phyloP scores from a whole-genome alignment of 2,888 invertebrate species.

The Cheilosia urbana region DNA sequence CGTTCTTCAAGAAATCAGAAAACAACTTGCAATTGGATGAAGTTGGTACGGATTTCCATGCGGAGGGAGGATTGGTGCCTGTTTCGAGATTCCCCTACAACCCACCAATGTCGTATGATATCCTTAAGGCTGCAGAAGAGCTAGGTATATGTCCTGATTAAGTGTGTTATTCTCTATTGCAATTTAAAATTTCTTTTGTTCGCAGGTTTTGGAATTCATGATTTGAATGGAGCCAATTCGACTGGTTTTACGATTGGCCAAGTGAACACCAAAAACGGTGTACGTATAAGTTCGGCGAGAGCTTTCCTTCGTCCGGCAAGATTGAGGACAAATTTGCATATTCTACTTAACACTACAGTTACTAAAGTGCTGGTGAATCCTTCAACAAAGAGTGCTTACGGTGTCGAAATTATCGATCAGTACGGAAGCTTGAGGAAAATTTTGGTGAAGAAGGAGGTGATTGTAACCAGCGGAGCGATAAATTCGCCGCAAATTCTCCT shows the following conservation, averaged over 20 bases:
- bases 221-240: conserved; percentile 91
- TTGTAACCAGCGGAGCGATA: conserved; percentile 91
- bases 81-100: conserved; percentile 94
- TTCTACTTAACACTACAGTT: conserved; percentile 92
- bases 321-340: conserved; percentile 90
- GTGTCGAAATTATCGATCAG: conserved; percentile 87
- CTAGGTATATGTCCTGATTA: conserved; percentile 85
- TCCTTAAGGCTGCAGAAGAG: conserved; percentile 91
- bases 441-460: conserved; percentile 92
- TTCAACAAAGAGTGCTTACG: conserved; percentile 89
- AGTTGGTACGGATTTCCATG: conserved; percentile 91
- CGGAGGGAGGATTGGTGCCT: conserved; percentile 90
- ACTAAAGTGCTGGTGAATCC: conserved; percentile 90
- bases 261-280: conserved; percentile 93
- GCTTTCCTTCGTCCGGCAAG: conserved; percentile 93
- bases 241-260: conserved; percentile 95
- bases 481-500: conserved; percentile 97
- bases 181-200: conserved; percentile 78
- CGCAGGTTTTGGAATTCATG: conserved; percentile 91
- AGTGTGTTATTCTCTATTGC: background rate
- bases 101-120: conserved; percentile 90
- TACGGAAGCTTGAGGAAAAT: conserved; percentile 86
- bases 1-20: conserved; percentile 94
- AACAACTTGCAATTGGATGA: conserved; percentile 89
- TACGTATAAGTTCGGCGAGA: conserved; percentile 91